Evolutionary conservation across 1,140 invertebrate species (phyloP), one percentile per base, ranked within the genome.

Genomic region (Dreissena rostriformis): DNA sequence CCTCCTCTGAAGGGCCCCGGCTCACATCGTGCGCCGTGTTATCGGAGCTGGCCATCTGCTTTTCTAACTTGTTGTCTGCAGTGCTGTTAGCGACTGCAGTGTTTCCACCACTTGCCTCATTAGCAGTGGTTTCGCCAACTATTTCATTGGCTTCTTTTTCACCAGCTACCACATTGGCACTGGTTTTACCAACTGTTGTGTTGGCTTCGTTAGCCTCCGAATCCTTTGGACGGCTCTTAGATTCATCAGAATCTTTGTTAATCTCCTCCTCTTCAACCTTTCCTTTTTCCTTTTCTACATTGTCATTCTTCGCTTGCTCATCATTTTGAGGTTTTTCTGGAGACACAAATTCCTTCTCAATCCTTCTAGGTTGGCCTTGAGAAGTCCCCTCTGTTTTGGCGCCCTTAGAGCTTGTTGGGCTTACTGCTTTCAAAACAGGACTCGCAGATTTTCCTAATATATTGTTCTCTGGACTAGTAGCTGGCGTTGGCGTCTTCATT

Each of bases 401-500:
- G 15, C 68, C 74, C 14, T 78, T 78, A 22, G 73, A 24, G 19
- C 55, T 72, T 71, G n/a, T 53, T 51, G 74, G 74, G 49, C 74
- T 78, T 24, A 6, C 51, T 28, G 28, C 53, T 17, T 84, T 78
- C 49, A 74, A 78, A 24, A 28, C 75, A 61, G 74, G 74, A 78
- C 53, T 77, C 15, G 68, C 74, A 24, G 75, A 77, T 49, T 84
- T 71, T 51, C 61, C 61, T 63, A 74, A 77, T 75, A 70, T 39
- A n/a, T 77, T 77, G 29, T 68, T 78, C 53, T 83, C 65, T 39
- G 28, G 57, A 61, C 74, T 77, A 55, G 53, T 76, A 12, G 22
- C 57, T 39, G 39, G 39, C 63, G 77, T 80, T 7, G 82, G 82
- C 17, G 82, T 77, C 70, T 84, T 84, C 82, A 84, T 84, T 28